Evolutionary conservation across 2,888 invertebrate species (phyloP).

Genomic region (Oligia strigilis): DNA sequence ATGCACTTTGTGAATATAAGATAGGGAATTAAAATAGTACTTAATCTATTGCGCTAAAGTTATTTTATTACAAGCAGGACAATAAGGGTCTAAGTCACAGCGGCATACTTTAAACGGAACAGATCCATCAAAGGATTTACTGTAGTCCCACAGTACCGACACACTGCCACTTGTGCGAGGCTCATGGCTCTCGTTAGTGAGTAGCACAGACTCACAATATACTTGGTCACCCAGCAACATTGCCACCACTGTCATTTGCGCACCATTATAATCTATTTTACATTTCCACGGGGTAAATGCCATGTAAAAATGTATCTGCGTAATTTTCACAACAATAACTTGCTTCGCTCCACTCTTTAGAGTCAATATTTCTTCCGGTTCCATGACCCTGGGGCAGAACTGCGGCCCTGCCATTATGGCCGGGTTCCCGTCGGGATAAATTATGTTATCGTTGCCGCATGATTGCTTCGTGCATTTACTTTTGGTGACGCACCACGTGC

Average conservation of each 20-base stretch:
- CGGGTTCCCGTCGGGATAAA: constrained; percentile 76
- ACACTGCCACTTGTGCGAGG: constrained; percentile 76
- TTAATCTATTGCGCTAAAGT: constrained; percentile 29
- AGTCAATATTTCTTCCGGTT: constrained; percentile 71
- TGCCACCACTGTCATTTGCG: constrained; percentile 72
- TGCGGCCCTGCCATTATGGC: constrained; percentile 81
- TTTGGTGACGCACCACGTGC: constrained; percentile 85
- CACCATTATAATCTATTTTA: constrained; percentile 72
- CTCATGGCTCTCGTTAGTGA: constrained; percentile 75
- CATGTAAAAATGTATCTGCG: constrained; percentile 85
- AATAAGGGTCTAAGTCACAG: constrained; percentile 79
- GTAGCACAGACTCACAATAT: constrained; percentile 76
- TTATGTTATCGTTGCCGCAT: constrained; percentile 84
- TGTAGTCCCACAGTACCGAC: constrained; percentile 80
- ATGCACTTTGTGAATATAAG: constrained; percentile 16
- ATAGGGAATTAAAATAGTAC: constrained; percentile 13
- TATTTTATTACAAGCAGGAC: constrained; percentile 73
- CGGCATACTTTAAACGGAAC: constrained; percentile 78
- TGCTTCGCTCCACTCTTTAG: constrained; percentile 78
- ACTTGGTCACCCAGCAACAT: constrained; percentile 77
- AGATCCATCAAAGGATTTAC: constrained; percentile 80
- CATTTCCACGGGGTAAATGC: constrained; percentile 86
- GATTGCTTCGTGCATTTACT: constrained; percentile 81
- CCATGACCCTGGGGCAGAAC: constrained; percentile 81
- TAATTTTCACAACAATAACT: constrained; percentile 78